Evolutionary conservation across 64 coral and sea anemone genomes (phyloP), one percentile per base, ranked within the genome.

Genomic region (Orbicella faveolata): DNA sequence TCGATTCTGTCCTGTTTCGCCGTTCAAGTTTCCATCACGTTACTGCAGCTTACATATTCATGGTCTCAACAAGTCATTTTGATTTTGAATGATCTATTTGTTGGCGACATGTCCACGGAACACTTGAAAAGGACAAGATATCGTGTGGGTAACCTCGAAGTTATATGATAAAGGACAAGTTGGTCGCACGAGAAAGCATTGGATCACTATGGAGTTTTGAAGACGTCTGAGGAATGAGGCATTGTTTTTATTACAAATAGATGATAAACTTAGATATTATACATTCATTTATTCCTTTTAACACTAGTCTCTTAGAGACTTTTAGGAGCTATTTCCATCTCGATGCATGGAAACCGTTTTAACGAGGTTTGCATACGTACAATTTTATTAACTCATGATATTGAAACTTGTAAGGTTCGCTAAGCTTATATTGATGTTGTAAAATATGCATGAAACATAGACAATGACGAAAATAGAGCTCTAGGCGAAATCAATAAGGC

Each of bases 1-100:
- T 73, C 82, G 21, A 72, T 85, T 26, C 39, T 85, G 9, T 85
- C 82, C 1, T 85, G 82, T 85, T 85, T 85, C 82, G 82, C 82
- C 19, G 82, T 85, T 52, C 82, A 85, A 73, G 82, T 85, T 85
- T 85, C 82, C 2, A 70, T 85, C 23, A 72, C 82, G 23, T 36
- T 85, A 14, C 20, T 85, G 10, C 82, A 72, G 63, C 21, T 72
- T 44, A 20, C 65, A 16, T 85, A 85, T 70, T 70, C 65, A 16
- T 85, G 82, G 82, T 52, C 65, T 2, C 82, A 85, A 44, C 82
- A 85, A 85, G 34, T 85, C 10, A 7, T 85, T 48, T 73, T 73
- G 41, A 39, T 53, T 36, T 73, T 85, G 64, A 73, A 85, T 18
- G 82, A 85, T 68, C 39, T 85, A 52, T 85, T 85, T 85, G 35